Evolutionary conservation across 2,113 vertebrate species (phyloP), one percentile per base, ranked within the genome.

Genomic region (Gasterosteus nipponicus): DNA sequence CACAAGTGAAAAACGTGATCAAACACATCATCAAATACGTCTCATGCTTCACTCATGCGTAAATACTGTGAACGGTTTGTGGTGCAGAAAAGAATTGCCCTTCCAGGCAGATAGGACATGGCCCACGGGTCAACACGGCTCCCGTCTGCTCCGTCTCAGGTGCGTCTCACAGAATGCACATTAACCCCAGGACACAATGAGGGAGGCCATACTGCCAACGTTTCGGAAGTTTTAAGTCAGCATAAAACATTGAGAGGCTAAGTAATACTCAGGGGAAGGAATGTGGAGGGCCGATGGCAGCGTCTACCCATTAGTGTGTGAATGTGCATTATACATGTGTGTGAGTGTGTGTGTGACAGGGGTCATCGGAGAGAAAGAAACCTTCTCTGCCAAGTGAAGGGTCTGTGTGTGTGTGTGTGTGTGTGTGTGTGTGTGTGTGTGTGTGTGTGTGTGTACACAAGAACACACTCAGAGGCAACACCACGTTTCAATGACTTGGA

Each of bases 31-130:
- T 26, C 22, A 71, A 29, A 31, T 44, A 56, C 41, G 60, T 74
- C 70, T 75, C 1, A 5, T 15, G 11, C 69, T 71, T 74, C 51
- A 39, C 33, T 77, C 51, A 58, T 58, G 74, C 72, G 49, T 66
- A 59, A 2, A 69, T 53, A 2, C 22, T 65, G 66, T 5, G 10
- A 80, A 86, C 72, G 51, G 71, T 80, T 74, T 74, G 68, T 86
- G 77, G 54, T 58, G 81, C 85, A 81, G 74, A 88, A 86, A 69
- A 56, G 35, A 53, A 86, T 81, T 86, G 79, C 70, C 53, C 81
- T 63, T 67, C 69, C 78, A 82, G 77, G 84, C 87, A 80, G 70
- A 86, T 54, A 49, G 2, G 15, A 61, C 77, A 85, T 69, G 41
- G 58, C 56, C 80, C 72, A 75, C 49, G 57, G 35, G 79, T 70